Base-by-base conservation (phyloP, 1,140 invertebrate species). In the Drosophila mauritiana region DNA sequence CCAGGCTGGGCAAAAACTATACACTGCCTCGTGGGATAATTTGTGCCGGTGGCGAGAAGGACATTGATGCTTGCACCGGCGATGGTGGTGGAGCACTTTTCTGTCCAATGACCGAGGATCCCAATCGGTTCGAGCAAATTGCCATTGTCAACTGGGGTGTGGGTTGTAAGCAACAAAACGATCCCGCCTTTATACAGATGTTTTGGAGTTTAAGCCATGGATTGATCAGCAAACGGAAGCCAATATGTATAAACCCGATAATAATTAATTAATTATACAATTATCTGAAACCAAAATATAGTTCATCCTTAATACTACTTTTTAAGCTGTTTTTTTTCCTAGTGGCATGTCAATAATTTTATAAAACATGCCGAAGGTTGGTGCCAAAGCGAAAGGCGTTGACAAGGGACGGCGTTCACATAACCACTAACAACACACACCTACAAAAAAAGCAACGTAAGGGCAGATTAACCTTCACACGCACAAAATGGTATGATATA, bases 11-110 rank as follows among this genome's bases (percentile, higher is more conserved):
- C 15, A 42, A 20, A 0, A 74, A 73, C 20, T 94, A 93, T 74
- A 80, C 74, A 4, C 82, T 95, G n/a, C 80, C 94, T 74, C 25
- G 68, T 0, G 92, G 92, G n/a, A 93, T 94, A 61, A 67, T 93
- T 5, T 94, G 94, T 68, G 94, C 94, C 11, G 94, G 94, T 6
- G 96, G 96, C 1, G 95, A 96, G 79, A 93, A 94, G 65, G 95
- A 95, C 15, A 95, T 95, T 67, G 96, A 96, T 56, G 94, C 95
- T 0, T 95, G 95, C 91, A 93, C 94, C 93, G 95, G 96, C 73
- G 96, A 96, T 79, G 96, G 96, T 4, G 96, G 96, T 13, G 94
- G 95, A 1, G 95, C 96, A 0, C 88, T 97, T 7, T 94, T 94
- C 0, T 97, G 96, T 79, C 93, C 94, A 4, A 86, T 94, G 20